Conservation (phyloP, 2,888 invertebrate genomes). For the Frankliniella fusca region DNA sequence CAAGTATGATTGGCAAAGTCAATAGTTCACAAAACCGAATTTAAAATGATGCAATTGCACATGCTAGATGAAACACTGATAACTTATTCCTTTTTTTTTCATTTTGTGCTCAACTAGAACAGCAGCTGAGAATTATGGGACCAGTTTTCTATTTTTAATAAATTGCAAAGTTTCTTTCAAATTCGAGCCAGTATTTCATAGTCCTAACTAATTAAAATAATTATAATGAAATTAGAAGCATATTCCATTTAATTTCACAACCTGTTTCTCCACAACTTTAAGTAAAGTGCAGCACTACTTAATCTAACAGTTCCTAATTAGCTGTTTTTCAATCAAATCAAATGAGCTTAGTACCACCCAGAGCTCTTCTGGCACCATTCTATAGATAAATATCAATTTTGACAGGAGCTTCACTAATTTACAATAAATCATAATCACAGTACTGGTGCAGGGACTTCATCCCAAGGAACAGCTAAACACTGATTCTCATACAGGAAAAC, state of each 20-base stretch:
- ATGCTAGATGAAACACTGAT: background rate
- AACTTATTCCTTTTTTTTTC: too few relatives aligned
- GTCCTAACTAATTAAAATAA: slow-evolving; percentile 6
- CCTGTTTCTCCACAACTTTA: slow-evolving; percentile 2
- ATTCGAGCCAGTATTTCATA: background rate
- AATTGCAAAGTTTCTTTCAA: background rate
- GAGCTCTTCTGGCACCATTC: slow-evolving; percentile 19
- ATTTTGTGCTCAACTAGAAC: background rate
- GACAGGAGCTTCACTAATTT: slow-evolving; percentile 7
- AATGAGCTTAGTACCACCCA: background rate
- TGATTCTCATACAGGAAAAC: background rate
- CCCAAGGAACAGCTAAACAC: slow-evolving; percentile 17
- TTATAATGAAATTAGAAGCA: background rate
- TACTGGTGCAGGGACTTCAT: slow-evolving; percentile 1
- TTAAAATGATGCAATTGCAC: background rate
- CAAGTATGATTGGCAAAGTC: slow-evolving; percentile 20
- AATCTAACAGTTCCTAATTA: background rate
- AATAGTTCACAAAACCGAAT: background rate
- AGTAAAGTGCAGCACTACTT: background rate
- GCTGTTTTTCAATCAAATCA: background rate
- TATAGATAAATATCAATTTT: slow-evolving; percentile 21
- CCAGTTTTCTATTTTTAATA: background rate
- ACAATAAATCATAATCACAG: slow-evolving; percentile 24
- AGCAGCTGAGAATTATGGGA: background rate
- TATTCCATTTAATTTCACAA: slow-evolving; percentile 3